Evolutionary conservation across 2,113 vertebrate genomes (phyloP).

Genomic region (Pogonocichla stellata): DNA sequence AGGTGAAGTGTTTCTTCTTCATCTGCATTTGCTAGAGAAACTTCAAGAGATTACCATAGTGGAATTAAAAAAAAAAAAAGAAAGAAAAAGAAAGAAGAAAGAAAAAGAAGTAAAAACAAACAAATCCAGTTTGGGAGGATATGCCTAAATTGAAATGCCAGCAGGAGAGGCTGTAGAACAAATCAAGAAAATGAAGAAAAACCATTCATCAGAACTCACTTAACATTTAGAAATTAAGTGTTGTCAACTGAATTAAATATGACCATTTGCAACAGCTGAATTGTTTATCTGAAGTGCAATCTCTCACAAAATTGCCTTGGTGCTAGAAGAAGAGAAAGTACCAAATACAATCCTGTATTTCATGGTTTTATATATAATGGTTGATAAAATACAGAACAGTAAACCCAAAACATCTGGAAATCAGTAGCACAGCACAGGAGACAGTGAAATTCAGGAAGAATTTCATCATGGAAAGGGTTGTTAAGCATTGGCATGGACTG

Average conservation of each 20-base stretch:
- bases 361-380: background rate
- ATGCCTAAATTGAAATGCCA: background rate
- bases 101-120: background rate
- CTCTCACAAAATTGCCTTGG: background rate
- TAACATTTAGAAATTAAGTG: background rate
- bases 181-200: background rate
- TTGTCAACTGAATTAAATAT: background rate
- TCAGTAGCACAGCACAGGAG: background rate
- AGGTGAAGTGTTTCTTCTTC: background rate
- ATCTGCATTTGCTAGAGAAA: background rate
- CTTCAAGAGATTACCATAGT: background rate
- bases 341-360: background rate
- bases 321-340: background rate
- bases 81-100: too few species aligned
- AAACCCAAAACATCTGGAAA: background rate
- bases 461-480: background rate
- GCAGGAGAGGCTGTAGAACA: background rate
- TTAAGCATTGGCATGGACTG: background rate
- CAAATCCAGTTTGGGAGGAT: background rate
- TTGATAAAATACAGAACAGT: background rate
- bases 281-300: background rate
- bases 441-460: background rate
- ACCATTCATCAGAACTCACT: background rate
- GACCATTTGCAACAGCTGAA: background rate
- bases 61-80: background rate